A percentile compares a stretch with the other conserved stretches of the same genome.
phyloP scores from a whole-genome alignment of 2,888 invertebrate species.

The Cephus spinipes region DNA sequence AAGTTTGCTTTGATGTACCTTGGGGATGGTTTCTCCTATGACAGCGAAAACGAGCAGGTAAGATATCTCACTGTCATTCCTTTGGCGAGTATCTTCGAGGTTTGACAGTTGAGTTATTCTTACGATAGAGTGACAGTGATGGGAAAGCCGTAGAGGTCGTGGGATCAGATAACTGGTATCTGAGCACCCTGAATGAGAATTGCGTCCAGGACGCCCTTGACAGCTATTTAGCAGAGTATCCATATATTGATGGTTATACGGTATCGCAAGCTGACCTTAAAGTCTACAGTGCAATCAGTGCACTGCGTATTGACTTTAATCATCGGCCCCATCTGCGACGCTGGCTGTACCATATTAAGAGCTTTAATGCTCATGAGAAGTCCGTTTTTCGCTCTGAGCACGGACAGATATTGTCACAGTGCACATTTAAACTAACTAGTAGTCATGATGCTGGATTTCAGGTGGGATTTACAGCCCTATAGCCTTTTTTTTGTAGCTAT shows the following conservation, averaged over 20 bases:
- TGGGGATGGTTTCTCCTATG: conserved; percentile 69
- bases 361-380: conserved; percentile 52
- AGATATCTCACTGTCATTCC: conserved; percentile 13
- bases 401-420: conserved; percentile 27
- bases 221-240: conserved; percentile 62
- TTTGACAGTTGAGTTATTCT: conserved; percentile 36
- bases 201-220: conserved; percentile 61
- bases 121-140: conserved; percentile 27
- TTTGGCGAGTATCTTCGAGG: conserved; percentile 30
- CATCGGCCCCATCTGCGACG: conserved; percentile 59
- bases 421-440: conserved; percentile 19
- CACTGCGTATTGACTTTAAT: conserved; percentile 39
- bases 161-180: conserved; percentile 51
- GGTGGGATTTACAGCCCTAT: conserved; percentile 31
- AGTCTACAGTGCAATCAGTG: conserved; percentile 50
- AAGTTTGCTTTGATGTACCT: conserved; percentile 89
- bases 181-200: conserved; percentile 47
- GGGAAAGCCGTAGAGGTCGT: conserved; percentile 26
- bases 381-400: conserved; percentile 41
- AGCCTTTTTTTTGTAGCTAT: conserved; percentile 8
- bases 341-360: conserved; percentile 65
- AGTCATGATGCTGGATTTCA: conserved; percentile 35
- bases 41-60: conserved; percentile 58
- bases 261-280: conserved; percentile 64
- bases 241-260: conserved; percentile 65